Conservation (phyloP, 2,888 invertebrate genomes). For the Chironomus tentans region DNA sequence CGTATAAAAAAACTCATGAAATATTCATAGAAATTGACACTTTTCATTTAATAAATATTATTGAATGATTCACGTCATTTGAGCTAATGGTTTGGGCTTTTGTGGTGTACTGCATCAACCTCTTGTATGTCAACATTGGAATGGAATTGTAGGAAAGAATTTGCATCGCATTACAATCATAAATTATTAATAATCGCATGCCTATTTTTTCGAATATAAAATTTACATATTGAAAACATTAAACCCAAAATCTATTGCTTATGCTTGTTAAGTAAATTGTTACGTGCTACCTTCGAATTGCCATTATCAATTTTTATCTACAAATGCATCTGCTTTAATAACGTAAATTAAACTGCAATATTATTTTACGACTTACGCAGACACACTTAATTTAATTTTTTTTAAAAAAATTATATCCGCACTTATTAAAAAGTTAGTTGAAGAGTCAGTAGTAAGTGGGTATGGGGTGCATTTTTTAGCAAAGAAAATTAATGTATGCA, state of each 20-base stretch:
- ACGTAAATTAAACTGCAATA: not conserved
- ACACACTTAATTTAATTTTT: too few relatives aligned
- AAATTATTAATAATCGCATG: conserved; percentile 1
- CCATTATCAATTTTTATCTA: not conserved
- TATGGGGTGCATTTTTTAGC: too few relatives aligned
- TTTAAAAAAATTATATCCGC: too few relatives aligned
- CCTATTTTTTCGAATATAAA: not conserved
- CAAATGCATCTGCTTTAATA: not conserved
- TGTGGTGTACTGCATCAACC: not conserved
- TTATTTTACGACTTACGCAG: too few relatives aligned
- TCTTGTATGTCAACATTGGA: not conserved
- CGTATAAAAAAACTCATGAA: not conserved
- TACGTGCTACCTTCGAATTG: not conserved
- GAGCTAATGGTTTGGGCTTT: not conserved
- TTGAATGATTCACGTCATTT: not conserved
- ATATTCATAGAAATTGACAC: conserved; percentile 20
- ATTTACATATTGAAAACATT: conserved; percentile 3
- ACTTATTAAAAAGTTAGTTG: too few relatives aligned
- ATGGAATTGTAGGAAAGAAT: not conserved
- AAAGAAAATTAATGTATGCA: too few relatives aligned
- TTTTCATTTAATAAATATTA: not conserved
- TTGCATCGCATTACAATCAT: not conserved
- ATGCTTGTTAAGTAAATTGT: not conserved
- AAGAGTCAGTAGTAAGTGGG: too few relatives aligned
- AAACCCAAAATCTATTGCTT: not conserved